Conservation (phyloP, 2,888 invertebrate species). For the Rotaria socialis region DNA sequence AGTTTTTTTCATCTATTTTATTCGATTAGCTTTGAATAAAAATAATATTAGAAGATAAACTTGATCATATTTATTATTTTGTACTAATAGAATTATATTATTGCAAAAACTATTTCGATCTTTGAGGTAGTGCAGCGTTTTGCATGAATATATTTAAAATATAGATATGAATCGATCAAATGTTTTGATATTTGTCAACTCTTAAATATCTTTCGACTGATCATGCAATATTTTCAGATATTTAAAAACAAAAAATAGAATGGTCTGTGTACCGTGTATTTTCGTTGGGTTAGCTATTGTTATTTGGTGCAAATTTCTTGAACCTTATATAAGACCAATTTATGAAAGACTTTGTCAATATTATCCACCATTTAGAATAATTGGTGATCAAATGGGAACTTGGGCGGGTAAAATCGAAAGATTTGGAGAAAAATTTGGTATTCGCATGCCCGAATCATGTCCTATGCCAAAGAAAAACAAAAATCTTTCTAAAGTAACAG, state of each 20-base stretch:
- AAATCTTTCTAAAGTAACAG: neutral
- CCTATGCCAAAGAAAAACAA: slow-evolving; percentile 1
- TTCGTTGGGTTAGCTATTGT: slow-evolving; percentile 7
- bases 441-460: slow-evolving; percentile 33
- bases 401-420: neutral
- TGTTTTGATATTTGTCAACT: too few relatives aligned
- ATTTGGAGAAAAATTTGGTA: slow-evolving; percentile 32
- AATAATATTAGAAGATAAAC: too few relatives aligned
- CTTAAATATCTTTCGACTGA: too few relatives aligned
- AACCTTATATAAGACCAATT: slow-evolving; percentile 10
- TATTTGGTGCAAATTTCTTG: slow-evolving; percentile 34
- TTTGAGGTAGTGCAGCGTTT: too few relatives aligned
- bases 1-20: too few relatives aligned
- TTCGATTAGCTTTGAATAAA: too few relatives aligned
- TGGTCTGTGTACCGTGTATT: slow-evolving; percentile 32
- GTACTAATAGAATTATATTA: too few relatives aligned
- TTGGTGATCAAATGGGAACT: neutral
- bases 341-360: neutral
- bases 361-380: neutral
- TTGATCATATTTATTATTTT: too few relatives aligned
- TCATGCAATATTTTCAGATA: neutral
- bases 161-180: too few relatives aligned
- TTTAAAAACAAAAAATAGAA: neutral
- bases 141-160: too few relatives aligned
- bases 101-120: too few relatives aligned